Evolutionary conservation across 2,113 vertebrate genomes (phyloP).

Genomic region (Dolichotis patagonum): DNA sequence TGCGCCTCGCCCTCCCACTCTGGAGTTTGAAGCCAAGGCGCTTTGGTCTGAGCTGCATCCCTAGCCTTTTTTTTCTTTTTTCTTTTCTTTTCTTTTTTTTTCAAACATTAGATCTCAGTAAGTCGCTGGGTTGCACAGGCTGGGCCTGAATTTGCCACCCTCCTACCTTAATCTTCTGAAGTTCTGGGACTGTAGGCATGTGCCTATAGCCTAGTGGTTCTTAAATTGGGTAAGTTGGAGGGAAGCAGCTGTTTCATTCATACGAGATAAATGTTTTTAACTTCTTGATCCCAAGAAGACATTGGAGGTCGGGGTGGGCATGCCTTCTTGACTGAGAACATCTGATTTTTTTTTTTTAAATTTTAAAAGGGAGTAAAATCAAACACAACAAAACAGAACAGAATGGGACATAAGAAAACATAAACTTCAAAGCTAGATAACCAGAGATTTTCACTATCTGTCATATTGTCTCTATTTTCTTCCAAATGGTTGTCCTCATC

Average conservation of each 20-base stretch:
- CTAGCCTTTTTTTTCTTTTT: no score
- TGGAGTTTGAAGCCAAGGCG: background rate
- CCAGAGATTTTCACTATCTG: no score
- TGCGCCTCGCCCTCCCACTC: background rate
- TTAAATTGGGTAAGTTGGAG: constrained; percentile 27
- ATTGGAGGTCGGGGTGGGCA: background rate
- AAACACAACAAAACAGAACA: no score
- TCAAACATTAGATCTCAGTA: background rate
- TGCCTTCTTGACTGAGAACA: background rate
- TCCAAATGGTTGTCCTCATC: no score
- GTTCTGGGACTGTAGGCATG: background rate
- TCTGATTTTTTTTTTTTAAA: no score
- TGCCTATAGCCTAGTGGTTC: background rate
- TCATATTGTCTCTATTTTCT: no score
- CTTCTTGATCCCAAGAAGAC: background rate
- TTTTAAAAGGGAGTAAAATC: no score
- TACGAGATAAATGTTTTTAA: background rate
- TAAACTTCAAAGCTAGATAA: no score
- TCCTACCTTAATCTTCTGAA: background rate
- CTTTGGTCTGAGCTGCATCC: background rate
- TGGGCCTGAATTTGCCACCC: background rate
- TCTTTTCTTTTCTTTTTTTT: background rate
- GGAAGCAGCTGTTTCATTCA: constrained; percentile 32
- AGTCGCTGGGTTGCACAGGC: background rate
- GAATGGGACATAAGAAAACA: no score